phyloP scores from a whole-genome alignment of 2,113 vertebrate genomes.

The Malurus elegans region DNA sequence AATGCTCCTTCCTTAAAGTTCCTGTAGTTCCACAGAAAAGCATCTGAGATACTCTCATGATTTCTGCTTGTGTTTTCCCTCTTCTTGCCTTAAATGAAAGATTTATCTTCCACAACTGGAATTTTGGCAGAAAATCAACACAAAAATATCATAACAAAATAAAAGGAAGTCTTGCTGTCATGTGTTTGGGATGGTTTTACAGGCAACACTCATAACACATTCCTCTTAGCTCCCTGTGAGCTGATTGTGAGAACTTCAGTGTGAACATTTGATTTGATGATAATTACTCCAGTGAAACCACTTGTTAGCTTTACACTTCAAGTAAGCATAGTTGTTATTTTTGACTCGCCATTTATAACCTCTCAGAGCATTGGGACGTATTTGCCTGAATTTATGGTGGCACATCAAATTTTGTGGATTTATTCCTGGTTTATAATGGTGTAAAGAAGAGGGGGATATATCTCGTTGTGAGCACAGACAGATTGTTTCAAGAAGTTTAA shows the following conservation, averaged over 20 bases:
- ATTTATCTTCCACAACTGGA: not conserved
- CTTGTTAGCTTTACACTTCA: not conserved
- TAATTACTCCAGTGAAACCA: not conserved
- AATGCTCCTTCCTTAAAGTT: not conserved
- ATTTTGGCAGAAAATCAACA: not conserved
- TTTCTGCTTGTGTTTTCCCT: not conserved
- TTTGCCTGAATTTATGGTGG: not conserved
- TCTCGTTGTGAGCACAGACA: not conserved
- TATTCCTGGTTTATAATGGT: not conserved
- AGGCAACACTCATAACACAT: not conserved
- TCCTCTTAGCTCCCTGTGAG: not conserved
- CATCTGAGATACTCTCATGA: not conserved
- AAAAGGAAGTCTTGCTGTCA: not conserved
- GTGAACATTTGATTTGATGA: not conserved
- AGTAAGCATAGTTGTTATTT: not conserved
- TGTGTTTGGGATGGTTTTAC: not conserved
- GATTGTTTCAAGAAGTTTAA: not conserved
- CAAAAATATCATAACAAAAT: not conserved
- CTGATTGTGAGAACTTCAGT: not conserved
- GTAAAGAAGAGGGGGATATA: not conserved
- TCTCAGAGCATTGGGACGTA: fast-evolving
- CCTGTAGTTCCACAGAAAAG: not conserved
- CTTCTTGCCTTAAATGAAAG: not conserved
- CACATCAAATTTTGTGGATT: not conserved
- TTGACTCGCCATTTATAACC: not conserved